Conservation (phyloP, 2,888 invertebrate species). For the Amiota communis region DNA sequence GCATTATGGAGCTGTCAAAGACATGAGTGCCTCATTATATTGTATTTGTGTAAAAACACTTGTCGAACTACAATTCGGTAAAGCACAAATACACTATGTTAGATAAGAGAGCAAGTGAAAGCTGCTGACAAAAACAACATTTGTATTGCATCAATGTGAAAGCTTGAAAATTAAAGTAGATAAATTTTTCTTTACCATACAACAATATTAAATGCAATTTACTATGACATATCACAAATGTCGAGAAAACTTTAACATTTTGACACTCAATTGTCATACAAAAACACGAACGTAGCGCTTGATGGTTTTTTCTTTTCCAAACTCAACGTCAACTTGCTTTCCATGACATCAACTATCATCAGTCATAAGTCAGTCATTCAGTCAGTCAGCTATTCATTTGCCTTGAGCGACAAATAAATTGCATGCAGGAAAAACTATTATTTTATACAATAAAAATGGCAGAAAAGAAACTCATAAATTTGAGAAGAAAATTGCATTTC, state of each 20-base stretch:
- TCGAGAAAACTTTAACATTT: background rate
- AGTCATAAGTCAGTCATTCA: no score
- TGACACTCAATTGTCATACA: no score
- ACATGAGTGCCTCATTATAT: conserved; percentile 22
- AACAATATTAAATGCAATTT: conserved; percentile 2
- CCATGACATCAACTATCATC: no score
- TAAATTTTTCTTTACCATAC: conserved; percentile 4
- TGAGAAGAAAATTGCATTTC: no score
- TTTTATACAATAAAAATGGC: background rate
- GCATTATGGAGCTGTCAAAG: background rate
- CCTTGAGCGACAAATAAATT: conserved; percentile 11
- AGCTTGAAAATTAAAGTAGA: background rate
- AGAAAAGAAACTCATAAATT: background rate
- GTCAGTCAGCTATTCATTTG: background rate
- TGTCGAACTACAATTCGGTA: no score
- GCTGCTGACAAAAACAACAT: background rate
- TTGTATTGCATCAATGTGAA: background rate
- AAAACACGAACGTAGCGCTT: no score
- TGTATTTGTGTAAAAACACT: background rate
- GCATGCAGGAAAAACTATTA: conserved; percentile 7
- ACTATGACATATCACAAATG: background rate
- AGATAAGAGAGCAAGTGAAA: no score
- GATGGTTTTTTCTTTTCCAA: no score
- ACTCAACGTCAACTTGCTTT: no score
- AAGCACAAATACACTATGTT: conserved; percentile 21